Evolutionary conservation across 2,797 vertebrate genomes (phyloP), one percentile per base, ranked within the genome.

Genomic region (Borostomias antarcticus): DNA sequence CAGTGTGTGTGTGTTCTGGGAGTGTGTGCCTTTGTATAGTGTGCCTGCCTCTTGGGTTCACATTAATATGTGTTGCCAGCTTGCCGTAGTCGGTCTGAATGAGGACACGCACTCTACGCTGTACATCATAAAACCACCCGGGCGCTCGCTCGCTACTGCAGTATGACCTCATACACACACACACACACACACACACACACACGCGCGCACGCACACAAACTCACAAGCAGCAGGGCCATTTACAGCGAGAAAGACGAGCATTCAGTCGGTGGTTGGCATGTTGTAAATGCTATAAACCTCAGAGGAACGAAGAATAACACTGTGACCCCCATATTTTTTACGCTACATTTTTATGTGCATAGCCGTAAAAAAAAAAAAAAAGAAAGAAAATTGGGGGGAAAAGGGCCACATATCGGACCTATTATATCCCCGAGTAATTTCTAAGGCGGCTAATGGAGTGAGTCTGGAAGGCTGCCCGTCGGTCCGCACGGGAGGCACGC

Each of bases 101-200:
- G 32, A 35, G 32, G 9, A 37, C 35, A 37, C 13, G 13, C 13
- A 37, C 7, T 37, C 35, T 37, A 37, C n/a, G n/a, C n/a, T n/a
- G n/a, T 37, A 37, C 35, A 37, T 8, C 8, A 37, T 11, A 37
- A 7, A 37, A 50, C 48, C 21, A 25, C 48, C 40, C 15, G 10
- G 48, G 21, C 19, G 5, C 48, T 9, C 35, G 21, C 19, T 50
- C 19, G 9, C 48, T 50, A 9, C 52, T n/a, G 52, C 13, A 30
- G 9, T 1, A 13, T 30, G 52, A 54, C 26, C 52, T 54, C 29
- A 23, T 11, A 23, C 48, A 6, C 2, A 51, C 48, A 51, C 30
- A 30, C 53, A 52, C 57, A 48, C 25, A 57, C 29, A 26, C 37
- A 29, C n/a, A 72, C 45, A 30, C 30, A 45, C 17, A 64, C 15